phyloP scores from a whole-genome alignment of 2,888 invertebrate species.

The Caradrina clavipalpis region DNA sequence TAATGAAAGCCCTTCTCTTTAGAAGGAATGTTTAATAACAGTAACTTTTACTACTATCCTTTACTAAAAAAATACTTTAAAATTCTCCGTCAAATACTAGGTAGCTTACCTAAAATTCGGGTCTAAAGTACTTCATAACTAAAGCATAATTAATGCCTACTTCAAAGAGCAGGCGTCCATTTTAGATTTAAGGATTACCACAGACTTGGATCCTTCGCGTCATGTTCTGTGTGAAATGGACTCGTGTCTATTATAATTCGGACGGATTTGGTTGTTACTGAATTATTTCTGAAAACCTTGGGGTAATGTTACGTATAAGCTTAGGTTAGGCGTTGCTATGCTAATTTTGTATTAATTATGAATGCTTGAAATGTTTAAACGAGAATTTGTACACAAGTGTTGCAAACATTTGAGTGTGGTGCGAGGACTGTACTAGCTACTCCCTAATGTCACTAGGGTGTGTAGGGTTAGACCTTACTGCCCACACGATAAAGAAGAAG shows the following conservation, averaged over 20 bases:
- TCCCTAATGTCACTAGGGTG: too few species aligned
- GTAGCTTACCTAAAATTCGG: background rate
- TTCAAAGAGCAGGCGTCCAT: conserved; percentile 23
- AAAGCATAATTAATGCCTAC: conserved; percentile 11
- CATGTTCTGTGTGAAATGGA: conserved; percentile 6
- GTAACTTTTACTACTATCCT: background rate
- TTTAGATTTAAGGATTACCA: conserved; percentile 31
- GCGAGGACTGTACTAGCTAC: too few species aligned
- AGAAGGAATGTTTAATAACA: background rate
- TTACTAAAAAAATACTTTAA: too few species aligned
- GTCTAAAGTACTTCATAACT: background rate
- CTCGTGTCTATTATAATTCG: conserved; percentile 6
- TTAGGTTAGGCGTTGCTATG: conserved; percentile 3
- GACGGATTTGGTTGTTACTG: background rate
- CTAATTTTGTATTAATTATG: conserved; percentile 26
- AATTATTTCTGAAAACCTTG: conserved; percentile 18
- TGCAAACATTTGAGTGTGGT: too few species aligned
- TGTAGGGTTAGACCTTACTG: too few species aligned
- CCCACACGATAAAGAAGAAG: too few species aligned
- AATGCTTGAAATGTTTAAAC: background rate
- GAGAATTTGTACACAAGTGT: background rate
- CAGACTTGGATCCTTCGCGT: background rate
- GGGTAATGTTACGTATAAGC: background rate
- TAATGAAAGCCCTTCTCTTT: background rate
- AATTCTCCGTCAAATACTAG: background rate